Percentiles rank a stretch among this genome's conserved stretches.
phyloP scores from a whole-genome alignment of 92 coral and sea anemone genomes.

The Pocillopora meandrina region DNA sequence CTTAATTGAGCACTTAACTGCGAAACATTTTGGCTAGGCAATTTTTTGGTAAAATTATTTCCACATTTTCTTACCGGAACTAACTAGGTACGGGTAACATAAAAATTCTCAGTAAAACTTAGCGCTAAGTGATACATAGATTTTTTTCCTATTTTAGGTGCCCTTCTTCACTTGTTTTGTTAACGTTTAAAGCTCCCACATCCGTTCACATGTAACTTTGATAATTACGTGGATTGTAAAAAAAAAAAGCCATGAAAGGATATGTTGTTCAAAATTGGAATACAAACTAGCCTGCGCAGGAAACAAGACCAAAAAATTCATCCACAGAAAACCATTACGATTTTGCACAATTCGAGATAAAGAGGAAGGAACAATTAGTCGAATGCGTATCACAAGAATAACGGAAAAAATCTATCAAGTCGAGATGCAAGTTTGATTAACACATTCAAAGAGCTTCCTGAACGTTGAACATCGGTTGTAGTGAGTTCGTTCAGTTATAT shows the following conservation, averaged over 20 bases:
- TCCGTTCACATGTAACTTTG: neutral
- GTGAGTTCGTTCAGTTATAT: constrained; percentile 5
- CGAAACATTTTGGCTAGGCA: neutral
- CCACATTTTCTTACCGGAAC: neutral
- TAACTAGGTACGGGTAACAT: neutral
- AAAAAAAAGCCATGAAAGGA: neutral
- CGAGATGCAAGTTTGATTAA: constrained; percentile 73
- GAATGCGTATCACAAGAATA: constrained; percentile 21
- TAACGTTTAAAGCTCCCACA: constrained; percentile 10
- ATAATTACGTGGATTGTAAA: constrained; percentile 5
- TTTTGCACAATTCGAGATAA: neutral
- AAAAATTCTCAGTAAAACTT: neutral
- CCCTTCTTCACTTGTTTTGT: constrained; percentile 10
- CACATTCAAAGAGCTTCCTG: constrained; percentile 75
- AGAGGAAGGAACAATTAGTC: constrained; percentile 6
- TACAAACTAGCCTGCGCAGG: neutral
- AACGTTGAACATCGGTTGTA: constrained; percentile 11
- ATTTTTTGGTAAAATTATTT: neutral
- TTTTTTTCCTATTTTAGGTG: constrained; percentile 30
- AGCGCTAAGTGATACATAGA: too few relatives aligned
- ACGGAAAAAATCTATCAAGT: constrained; percentile 62
- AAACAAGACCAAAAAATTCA: neutral
- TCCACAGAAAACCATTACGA: neutral
- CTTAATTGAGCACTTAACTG: constrained; percentile 13
- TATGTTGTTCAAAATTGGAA: neutral